phyloP scores from a whole-genome alignment of 2,113 vertebrate species.

The Ctenodactylus gundi region DNA sequence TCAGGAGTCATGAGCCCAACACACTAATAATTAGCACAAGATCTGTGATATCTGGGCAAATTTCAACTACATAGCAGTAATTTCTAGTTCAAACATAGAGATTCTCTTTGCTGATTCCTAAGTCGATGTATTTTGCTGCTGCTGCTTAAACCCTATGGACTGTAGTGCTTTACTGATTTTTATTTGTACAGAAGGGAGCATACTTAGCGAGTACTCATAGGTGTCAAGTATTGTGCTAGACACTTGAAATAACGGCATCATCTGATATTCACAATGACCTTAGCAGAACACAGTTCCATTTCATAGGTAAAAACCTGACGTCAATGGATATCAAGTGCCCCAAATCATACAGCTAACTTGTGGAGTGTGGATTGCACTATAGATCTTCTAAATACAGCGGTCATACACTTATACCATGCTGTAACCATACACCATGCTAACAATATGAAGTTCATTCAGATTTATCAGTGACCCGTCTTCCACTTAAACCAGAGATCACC shows the following conservation, averaged over 20 bases:
- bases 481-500: slow-evolving; percentile 13
- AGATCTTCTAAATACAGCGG: neutral
- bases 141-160: slow-evolving; percentile 11
- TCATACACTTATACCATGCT: neutral
- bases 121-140: neutral
- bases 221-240: neutral
- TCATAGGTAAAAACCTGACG: slow-evolving; percentile 15
- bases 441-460: too few species aligned
- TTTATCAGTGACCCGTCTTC: too few species aligned
- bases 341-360: slow-evolving; percentile 12
- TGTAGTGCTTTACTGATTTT: slow-evolving; percentile 4
- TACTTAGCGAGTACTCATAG: neutral
- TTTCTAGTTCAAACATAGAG: slow-evolving; percentile 30
- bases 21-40: neutral
- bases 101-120: slow-evolving; percentile 24
- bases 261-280: neutral
- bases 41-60: neutral
- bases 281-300: slow-evolving; percentile 41
- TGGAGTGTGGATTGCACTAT: neutral
- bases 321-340: neutral
- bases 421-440: neutral
- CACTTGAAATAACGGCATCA: neutral
- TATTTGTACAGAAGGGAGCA: slow-evolving; percentile 37
- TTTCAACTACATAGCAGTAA: neutral
- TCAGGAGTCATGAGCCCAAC: neutral